These are phyloP conservation scores for Heliconius ismenius DNA, from an alignment of 2,888 invertebrate species.

Conservation along the genomic window DNA sequence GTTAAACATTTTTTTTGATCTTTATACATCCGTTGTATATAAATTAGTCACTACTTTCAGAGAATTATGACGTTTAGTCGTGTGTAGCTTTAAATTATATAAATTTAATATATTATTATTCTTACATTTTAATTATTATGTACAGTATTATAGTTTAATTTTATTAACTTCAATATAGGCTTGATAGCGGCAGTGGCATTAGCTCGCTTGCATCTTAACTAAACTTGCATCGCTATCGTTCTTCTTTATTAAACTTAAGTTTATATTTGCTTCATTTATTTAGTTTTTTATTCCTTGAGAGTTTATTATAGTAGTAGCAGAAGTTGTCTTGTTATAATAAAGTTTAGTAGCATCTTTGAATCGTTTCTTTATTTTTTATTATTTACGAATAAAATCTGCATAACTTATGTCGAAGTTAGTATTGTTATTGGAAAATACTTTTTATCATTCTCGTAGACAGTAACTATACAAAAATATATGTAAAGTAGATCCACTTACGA, in stretches of 20 bases:
- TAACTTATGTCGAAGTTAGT: background rate
- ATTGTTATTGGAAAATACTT: background rate
- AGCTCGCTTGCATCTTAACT: conserved; percentile 17
- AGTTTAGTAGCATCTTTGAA: background rate
- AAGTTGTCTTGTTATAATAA: conserved; percentile 7
- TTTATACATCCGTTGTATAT: background rate
- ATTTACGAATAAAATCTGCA: conserved; percentile 6
- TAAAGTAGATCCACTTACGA: background rate
- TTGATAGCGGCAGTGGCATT: conserved; percentile 17
- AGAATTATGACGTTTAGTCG: too few relatives aligned
- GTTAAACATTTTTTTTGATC: background rate
- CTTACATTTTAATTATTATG: background rate
- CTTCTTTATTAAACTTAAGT: conserved; percentile 28
- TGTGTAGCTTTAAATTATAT: background rate
- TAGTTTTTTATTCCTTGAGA: conserved; percentile 7
- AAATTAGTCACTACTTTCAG: too few relatives aligned
- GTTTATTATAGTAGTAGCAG: conserved; percentile 14
- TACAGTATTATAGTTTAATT: conserved; percentile 10
- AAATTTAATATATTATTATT: background rate
- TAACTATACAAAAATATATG: too few relatives aligned
- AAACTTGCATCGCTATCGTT: conserved; percentile 19
- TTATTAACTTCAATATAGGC: conserved; percentile 13
- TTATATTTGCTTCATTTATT: conserved; percentile 14
- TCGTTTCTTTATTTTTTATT: background rate
- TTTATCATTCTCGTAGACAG: background rate